phyloP scores from a whole-genome alignment of 2,113 vertebrate genomes.

The Sclerurus mexicanus region DNA sequence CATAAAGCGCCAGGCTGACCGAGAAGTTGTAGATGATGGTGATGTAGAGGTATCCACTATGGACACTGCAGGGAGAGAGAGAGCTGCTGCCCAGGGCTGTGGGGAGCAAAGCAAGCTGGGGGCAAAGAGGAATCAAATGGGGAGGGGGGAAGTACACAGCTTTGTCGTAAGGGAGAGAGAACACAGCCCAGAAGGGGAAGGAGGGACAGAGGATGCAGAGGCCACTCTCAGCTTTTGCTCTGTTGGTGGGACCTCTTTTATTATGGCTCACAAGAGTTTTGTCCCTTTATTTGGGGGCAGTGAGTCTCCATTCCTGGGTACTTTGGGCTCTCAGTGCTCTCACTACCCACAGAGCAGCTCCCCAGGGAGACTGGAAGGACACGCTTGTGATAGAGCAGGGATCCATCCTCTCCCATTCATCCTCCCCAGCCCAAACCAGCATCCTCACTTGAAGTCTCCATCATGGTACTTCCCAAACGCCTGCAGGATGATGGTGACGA shows the following conservation, averaged over 20 bases:
- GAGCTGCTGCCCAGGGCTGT: background rate
- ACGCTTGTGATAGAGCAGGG: background rate
- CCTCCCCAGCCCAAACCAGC: background rate
- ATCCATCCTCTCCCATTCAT: background rate
- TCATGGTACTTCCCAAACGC: slow-evolving; percentile 93
- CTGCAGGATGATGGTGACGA: slow-evolving; percentile 91
- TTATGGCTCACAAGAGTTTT: background rate
- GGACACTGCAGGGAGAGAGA: slow-evolving; percentile 74
- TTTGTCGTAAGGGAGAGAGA: background rate
- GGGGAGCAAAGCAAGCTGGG: background rate
- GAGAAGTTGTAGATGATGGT: slow-evolving; percentile 95
- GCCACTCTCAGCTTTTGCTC: background rate
- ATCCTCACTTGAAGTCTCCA: slow-evolving; percentile 93
- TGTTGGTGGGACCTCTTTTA: background rate
- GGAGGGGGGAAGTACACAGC: fast-evolving
- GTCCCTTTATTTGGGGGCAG: background rate
- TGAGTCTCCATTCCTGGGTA: fast-evolving
- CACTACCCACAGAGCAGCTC: background rate
- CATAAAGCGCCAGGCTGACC: slow-evolving; percentile 91
- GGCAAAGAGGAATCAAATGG: background rate
- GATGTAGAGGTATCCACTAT: slow-evolving; percentile 92
- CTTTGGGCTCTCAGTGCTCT: background rate
- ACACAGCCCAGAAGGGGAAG: background rate
- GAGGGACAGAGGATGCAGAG: background rate
- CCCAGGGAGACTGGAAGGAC: background rate